A percentile compares a stretch with the other conserved stretches of the same genome.
Conservation (phyloP, 2,113 vertebrate species). For the Melanocharis versteri region DNA sequence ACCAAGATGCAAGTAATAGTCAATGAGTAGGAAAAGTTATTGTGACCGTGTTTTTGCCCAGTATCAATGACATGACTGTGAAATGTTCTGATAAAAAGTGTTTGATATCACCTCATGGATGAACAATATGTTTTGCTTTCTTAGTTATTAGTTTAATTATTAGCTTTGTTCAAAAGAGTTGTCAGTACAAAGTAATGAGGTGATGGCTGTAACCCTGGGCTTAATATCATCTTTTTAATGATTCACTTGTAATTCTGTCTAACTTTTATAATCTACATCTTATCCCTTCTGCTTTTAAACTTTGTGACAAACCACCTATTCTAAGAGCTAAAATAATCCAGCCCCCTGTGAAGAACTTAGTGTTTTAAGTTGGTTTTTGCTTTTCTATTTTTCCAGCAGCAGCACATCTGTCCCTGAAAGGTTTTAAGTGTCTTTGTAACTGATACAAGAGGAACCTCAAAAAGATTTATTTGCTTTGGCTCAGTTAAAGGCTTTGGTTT, state of each 20-base stretch:
- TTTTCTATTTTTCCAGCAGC: conserved; percentile 20
- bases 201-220: neutral
- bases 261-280: neutral
- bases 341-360: neutral
- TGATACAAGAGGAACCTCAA: neutral
- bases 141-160: neutral
- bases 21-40: conserved; percentile 46
- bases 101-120: neutral
- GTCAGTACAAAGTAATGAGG: neutral
- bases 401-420: conserved; percentile 20
- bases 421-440: conserved; percentile 32
- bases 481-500: conserved; percentile 12
- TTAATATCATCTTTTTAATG: neutral
- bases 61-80: neutral
- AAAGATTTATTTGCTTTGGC: conserved; percentile 45
- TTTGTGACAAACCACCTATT: neutral
- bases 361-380: neutral
- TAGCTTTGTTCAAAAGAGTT: neutral
- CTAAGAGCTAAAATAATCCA: neutral
- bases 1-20: conserved; percentile 63
- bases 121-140: neutral
- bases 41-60: neutral
- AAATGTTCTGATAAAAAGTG: neutral
- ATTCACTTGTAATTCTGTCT: conserved; percentile 14
- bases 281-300: neutral